Conservation (phyloP, 1,140 invertebrate species). For the Trichonephila clavipes region DNA sequence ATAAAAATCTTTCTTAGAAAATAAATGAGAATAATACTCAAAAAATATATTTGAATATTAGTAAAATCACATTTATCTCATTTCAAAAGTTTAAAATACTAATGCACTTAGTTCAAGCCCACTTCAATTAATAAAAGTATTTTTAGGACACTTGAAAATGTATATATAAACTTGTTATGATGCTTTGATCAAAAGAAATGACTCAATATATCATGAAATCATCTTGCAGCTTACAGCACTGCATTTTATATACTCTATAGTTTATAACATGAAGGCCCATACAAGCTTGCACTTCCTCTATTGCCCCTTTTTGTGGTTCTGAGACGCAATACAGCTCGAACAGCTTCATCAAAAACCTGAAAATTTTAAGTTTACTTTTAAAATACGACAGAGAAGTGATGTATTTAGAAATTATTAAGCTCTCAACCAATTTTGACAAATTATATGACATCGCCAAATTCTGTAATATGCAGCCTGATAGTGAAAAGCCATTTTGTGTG, state of each 20-base stretch:
- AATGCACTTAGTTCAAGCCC: constrained; percentile 70
- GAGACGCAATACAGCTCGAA: constrained; percentile 95
- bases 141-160: constrained; percentile 49
- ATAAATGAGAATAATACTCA: constrained; percentile 29
- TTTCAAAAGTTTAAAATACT: constrained; percentile 48
- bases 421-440: too few species aligned
- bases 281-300: constrained; percentile 95
- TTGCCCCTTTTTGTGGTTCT: constrained; percentile 93
- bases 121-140: constrained; percentile 59
- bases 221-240: constrained; percentile 27
- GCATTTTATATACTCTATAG: constrained; percentile 58
- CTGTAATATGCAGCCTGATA: too few species aligned
- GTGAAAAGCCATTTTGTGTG: too few species aligned
- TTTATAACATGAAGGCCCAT: constrained; percentile 82
- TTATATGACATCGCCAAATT: too few species aligned
- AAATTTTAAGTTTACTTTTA: neutral
- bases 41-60: constrained; percentile 33
- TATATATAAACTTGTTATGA: constrained; percentile 42
- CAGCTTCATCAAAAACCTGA: constrained; percentile 98
- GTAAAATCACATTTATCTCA: constrained; percentile 28
- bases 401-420: too few species aligned
- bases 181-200: constrained; percentile 39
- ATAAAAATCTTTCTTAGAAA: neutral
- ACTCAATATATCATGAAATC: constrained; percentile 52
- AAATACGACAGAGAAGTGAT: too few species aligned